phyloP scores from a whole-genome alignment of 1,140 invertebrate genomes.

The Drosophila kepulauana region DNA sequence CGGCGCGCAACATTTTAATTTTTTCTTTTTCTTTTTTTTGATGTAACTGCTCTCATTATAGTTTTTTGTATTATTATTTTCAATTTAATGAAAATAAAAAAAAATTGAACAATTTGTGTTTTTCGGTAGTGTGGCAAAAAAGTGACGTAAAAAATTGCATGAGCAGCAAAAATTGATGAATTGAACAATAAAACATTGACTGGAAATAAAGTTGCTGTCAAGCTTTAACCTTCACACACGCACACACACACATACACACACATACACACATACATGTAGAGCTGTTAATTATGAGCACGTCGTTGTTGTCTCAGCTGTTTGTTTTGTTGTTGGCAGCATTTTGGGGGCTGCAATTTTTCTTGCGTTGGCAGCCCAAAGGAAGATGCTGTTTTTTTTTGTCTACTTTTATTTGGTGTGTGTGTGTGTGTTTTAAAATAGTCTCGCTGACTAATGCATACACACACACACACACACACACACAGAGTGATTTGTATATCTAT shows the following conservation, averaged over 20 bases:
- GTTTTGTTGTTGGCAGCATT: conserved; percentile 36
- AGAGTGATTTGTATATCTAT: conserved; percentile 16
- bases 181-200: conserved; percentile 7
- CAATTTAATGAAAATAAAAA: conserved; percentile 3
- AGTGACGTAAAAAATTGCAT: conserved; percentile 32
- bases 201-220: conserved; percentile 24
- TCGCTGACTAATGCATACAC: conserved; percentile 44
- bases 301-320: conserved; percentile 41
- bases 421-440: conserved; percentile 42
- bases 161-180: not conserved
- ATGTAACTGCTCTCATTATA: not conserved
- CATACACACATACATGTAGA: not conserved
- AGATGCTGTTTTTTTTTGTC: conserved; percentile 16
- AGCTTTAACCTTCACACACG: conserved; percentile 50
- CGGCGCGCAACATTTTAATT: not conserved
- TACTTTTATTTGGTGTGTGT: not conserved
- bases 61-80: conserved; percentile 1
- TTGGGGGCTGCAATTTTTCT: conserved; percentile 25
- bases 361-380: conserved; percentile 1
- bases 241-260: conserved; percentile 21
- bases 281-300: conserved; percentile 32
- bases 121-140: conserved; percentile 8
- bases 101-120: not conserved
- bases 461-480: conserved; percentile 4
- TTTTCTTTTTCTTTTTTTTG: not conserved